Base-by-base conservation (phyloP, 2,113 vertebrate genomes). In the Jaculus jaculus region DNA sequence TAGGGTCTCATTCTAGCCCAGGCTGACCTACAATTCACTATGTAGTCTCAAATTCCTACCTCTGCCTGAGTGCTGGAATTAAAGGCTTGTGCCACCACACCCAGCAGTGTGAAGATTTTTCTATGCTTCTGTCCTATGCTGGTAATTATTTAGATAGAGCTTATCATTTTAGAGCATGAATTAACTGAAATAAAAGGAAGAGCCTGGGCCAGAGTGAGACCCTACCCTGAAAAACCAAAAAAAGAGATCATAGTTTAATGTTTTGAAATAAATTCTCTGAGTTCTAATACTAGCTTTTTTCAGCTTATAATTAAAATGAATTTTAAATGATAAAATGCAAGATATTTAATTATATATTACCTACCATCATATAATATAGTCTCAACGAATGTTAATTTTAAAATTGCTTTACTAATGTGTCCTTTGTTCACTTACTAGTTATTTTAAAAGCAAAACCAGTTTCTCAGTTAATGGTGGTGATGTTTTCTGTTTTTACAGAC, bases 401-500 rank as follows among this genome's bases (percentile, higher is more conserved):
- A 72, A 89, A 65, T 91, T 89, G 42, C 16, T 87, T 90, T 60
- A 87, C 77, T 95, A 58, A 34, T 82, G 2, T 87, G 63, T 77
- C 28, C 66, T 84, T 90, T 88, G 24, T 83, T 92, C 39, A 91
- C 7, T 66, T 83, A 30, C 13, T 39, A 39, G 42, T 65, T 94
- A 83, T 86, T 90, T 92, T n/a, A 84, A 89, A 91, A 96, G 78
- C 60, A 71, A 90, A 87, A 87, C 15, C 37, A 89, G 34, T 95
- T 84, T 90, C 72, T 77, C 34, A 77, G 69, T 93, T 90, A 94
- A 60, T 82, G 84, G 13, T 94, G 68, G 80, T 92, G 80, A 71
- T 96, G 15, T 96, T 97, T 96, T 95, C 71, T 96, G 75, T 96
- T 97, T 96, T 97, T 96, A 30, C 97, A 99, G 99, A 99, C 99